A percentile compares a stretch with the other conserved stretches of the same genome.
Conservation (phyloP, 2,113 vertebrate genomes). For the Atherinomorus stipes region DNA sequence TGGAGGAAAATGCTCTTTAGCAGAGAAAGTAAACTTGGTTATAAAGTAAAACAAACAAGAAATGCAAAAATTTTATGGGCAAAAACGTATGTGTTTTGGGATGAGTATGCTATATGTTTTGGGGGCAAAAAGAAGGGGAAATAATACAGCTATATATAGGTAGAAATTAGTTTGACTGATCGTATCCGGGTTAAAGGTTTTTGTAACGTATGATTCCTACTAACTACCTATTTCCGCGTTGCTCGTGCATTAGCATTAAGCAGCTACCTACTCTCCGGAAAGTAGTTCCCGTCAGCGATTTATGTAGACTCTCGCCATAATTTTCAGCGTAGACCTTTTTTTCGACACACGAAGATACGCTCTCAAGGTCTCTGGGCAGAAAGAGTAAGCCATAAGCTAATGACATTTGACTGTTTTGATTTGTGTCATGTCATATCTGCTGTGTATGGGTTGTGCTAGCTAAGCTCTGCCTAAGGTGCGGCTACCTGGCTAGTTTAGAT, state of each 20-base stretch:
- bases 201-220: constrained; percentile 13
- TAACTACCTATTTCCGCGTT: constrained; percentile 42
- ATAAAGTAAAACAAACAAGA: too few species aligned
- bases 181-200: constrained; percentile 54
- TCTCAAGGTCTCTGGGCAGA: constrained; percentile 11
- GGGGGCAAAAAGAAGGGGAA: too few species aligned
- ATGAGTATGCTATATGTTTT: too few species aligned
- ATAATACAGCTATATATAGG: neutral
- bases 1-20: too few species aligned
- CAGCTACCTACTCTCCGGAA: constrained; percentile 33
- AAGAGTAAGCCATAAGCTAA: constrained; percentile 35
- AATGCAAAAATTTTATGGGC: too few species aligned
- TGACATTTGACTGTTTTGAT: neutral
- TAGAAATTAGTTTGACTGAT: neutral
- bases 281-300: neutral
- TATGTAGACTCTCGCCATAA: neutral
- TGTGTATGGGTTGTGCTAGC: neutral
- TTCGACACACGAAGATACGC: constrained; percentile 3
- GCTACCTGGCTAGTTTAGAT: constrained; percentile 12
- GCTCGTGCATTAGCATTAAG: constrained; percentile 51
- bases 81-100: too few species aligned
- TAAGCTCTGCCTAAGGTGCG: constrained; percentile 7
- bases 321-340: neutral
- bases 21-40: too few species aligned
- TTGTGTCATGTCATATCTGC: neutral